A percentile compares a stretch with the other conserved stretches of the same genome.
These are phyloP conservation scores for Timema podura DNA, from an alignment of 2,888 invertebrate genomes.

Conservation along the genomic window DNA sequence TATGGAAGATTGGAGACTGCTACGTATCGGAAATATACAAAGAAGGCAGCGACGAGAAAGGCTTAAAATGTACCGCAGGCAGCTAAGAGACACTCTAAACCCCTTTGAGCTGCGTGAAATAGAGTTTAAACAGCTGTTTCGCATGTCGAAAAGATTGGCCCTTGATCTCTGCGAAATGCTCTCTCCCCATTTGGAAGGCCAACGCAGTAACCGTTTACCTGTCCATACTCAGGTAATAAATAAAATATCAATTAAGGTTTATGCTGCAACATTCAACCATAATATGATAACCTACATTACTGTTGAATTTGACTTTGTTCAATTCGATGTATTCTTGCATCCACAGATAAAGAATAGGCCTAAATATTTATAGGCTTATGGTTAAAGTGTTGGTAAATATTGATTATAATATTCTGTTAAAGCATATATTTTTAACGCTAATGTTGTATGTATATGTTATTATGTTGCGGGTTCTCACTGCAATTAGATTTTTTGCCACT, in stretches of 20 bases:
- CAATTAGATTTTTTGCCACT: constrained; percentile 23
- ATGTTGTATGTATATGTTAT: neutral
- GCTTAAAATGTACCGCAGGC: neutral
- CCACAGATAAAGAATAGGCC: too few species aligned
- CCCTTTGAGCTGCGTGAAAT: constrained; percentile 4
- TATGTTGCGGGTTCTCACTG: constrained; percentile 21
- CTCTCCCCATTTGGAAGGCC: neutral
- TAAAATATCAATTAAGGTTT: neutral
- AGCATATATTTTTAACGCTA: neutral
- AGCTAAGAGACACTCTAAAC: neutral
- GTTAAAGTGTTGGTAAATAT: too few species aligned
- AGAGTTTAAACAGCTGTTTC: neutral
- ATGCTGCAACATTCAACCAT: too few species aligned
- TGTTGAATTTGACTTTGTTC: too few species aligned
- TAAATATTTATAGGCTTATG: too few species aligned
- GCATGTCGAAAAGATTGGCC: neutral
- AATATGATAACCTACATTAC: too few species aligned
- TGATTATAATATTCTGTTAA: neutral
- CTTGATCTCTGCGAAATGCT: neutral
- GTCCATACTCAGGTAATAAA: constrained; percentile 7
- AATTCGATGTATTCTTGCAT: too few species aligned
- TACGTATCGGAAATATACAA: neutral
- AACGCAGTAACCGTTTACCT: neutral
- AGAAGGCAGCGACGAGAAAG: neutral
- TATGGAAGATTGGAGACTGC: constrained; percentile 1